Evolutionary conservation across 1,140 invertebrate genomes (phyloP).

Genomic region (Solenopsis invicta): DNA sequence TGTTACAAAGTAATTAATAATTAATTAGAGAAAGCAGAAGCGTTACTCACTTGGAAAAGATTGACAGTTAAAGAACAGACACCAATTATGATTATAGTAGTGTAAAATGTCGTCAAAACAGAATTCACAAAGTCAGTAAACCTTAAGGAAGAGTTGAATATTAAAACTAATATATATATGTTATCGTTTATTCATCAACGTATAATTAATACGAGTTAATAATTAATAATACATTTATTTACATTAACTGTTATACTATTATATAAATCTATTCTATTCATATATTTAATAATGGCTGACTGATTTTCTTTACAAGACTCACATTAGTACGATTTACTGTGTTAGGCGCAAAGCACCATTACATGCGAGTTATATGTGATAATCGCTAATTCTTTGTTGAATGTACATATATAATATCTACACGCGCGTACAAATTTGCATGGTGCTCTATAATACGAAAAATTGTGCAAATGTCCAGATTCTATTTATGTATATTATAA

Average conservation of each 20-base stretch:
- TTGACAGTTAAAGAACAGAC: neutral
- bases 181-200: neutral
- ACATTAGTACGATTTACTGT: too few species aligned
- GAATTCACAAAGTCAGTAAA: neutral
- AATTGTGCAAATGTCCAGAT: too few species aligned
- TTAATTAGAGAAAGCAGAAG: neutral
- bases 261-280: neutral
- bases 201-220: neutral
- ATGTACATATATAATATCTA: too few species aligned
- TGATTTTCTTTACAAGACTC: too few species aligned
- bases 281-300: too few species aligned
- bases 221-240: neutral
- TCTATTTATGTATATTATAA: too few species aligned
- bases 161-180: neutral
- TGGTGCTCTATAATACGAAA: too few species aligned
- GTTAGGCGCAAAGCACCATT: too few species aligned
- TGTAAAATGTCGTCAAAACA: neutral
- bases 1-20: neutral
- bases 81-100: conserved; percentile 5
- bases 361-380: too few species aligned
- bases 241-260: neutral
- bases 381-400: too few species aligned
- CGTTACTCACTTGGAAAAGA: conserved; percentile 29
- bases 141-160: neutral
- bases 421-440: too few species aligned